A percentile compares a stretch with the other conserved stretches of the same genome.
Conservation (phyloP, 2,797 vertebrate genomes). For the Eutrigla gurnardus region DNA sequence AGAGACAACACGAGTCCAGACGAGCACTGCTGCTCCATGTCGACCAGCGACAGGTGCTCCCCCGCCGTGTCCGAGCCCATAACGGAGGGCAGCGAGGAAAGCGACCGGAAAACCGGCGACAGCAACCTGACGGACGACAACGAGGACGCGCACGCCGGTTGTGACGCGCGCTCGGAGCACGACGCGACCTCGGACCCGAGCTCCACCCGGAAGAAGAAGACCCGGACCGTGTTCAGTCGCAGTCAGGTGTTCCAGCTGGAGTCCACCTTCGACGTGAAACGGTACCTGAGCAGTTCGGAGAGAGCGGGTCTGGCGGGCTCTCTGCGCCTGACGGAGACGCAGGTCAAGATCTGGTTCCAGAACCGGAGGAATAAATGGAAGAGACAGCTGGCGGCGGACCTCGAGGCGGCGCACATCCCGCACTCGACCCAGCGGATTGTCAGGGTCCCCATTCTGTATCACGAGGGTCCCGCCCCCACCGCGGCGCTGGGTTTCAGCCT, state of each 20-base stretch:
- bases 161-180: slow-evolving; percentile 60
- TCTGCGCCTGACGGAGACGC: slow-evolving; percentile 89
- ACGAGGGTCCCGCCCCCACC: slow-evolving; percentile 84
- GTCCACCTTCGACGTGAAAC: slow-evolving; percentile 93
- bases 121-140: slow-evolving; percentile 68
- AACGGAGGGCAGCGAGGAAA: slow-evolving; percentile 73
- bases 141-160: slow-evolving; percentile 66
- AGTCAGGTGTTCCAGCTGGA: slow-evolving; percentile 95
- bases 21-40: slow-evolving; percentile 64
- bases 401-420: slow-evolving; percentile 86
- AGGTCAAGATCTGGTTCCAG: slow-evolving; percentile 95
- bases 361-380: slow-evolving; percentile 94
- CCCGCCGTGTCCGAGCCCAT: slow-evolving; percentile 85
- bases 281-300: slow-evolving; percentile 89
- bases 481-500: slow-evolving; percentile 86
- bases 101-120: slow-evolving; percentile 65
- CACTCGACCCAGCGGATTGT: slow-evolving; percentile 90
- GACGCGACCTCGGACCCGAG: slow-evolving; percentile 61
- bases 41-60: slow-evolving; percentile 89
- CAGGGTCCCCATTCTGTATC: slow-evolving; percentile 93
- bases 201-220: slow-evolving; percentile 89
- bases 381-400: slow-evolving; percentile 89
- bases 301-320: slow-evolving; percentile 85
- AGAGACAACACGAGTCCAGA: slow-evolving; percentile 57
- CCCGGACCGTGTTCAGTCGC: slow-evolving; percentile 91